A percentile compares a stretch with the other conserved stretches of the same genome.
phyloP scores from a whole-genome alignment of 2,888 invertebrate species.

The Phaedon cochleariae region DNA sequence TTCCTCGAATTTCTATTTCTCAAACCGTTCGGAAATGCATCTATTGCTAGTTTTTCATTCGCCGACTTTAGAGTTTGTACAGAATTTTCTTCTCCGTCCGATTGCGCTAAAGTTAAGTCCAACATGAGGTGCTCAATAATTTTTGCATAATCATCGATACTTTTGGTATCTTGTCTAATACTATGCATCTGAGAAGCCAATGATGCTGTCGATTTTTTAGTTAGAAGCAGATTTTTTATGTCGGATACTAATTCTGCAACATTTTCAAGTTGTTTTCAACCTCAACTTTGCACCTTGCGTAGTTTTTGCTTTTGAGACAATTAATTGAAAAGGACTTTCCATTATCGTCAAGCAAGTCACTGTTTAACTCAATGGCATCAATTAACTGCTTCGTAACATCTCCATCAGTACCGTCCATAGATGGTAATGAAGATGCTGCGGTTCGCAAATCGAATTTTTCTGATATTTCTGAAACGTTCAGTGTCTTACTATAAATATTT shows the following conservation, averaged over 20 bases:
- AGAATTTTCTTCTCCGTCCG: constrained; percentile 28
- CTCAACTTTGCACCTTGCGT: constrained; percentile 32
- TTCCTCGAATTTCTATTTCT: constrained; percentile 23
- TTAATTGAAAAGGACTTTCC: constrained; percentile 37
- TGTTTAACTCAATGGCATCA: constrained; percentile 40
- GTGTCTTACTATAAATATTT: background rate
- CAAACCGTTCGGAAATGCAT: constrained; percentile 38
- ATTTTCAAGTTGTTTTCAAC: constrained; percentile 20
- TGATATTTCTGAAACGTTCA: constrained; percentile 11
- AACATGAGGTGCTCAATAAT: constrained; percentile 31
- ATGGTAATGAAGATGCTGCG: constrained; percentile 34
- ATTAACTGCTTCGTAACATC: constrained; percentile 38
- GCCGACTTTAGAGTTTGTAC: constrained; percentile 20
- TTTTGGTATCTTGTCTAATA: constrained; percentile 25
- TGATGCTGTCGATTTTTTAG: constrained; percentile 30
- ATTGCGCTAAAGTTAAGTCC: constrained; percentile 35
- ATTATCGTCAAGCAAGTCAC: constrained; percentile 28
- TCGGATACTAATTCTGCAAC: constrained; percentile 28
- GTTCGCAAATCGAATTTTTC: constrained; percentile 40
- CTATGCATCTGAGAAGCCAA: constrained; percentile 27
- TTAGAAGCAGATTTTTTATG: constrained; percentile 30
- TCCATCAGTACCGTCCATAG: constrained; percentile 38
- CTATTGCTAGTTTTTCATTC: constrained; percentile 41
- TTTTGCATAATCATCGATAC: constrained; percentile 19
- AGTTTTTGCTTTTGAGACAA: constrained; percentile 26